These are phyloP conservation scores for Ditula angustiorana DNA, from an alignment of 2,888 invertebrate species.

Conservation along the genomic window DNA sequence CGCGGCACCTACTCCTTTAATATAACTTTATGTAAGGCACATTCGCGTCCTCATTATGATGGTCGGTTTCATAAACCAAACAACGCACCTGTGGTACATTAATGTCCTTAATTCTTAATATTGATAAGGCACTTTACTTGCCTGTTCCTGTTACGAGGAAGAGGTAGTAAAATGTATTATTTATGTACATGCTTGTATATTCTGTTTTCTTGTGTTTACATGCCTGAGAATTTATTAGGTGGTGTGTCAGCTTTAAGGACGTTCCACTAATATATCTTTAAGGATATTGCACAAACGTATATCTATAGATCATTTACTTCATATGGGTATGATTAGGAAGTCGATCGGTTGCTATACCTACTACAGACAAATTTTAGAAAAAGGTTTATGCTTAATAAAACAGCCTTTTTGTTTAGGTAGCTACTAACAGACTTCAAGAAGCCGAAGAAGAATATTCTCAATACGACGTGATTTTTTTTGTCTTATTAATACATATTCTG, in stretches of 20 bases:
- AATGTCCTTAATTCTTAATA: conserved; percentile 25
- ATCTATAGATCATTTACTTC: no score
- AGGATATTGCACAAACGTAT: no score
- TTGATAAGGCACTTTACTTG: conserved; percentile 17
- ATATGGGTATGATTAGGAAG: no score
- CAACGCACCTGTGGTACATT: conserved; percentile 23
- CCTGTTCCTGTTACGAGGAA: not conserved
- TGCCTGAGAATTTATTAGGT: not conserved
- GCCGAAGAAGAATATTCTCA: no score
- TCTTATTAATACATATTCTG: no score
- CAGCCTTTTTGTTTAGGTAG: no score
- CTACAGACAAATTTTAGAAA: no score
- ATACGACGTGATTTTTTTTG: no score
- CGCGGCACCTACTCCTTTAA: conserved; percentile 13
- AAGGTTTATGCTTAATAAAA: no score
- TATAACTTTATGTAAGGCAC: conserved; percentile 25
- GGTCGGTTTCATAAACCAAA: conserved; percentile 28
- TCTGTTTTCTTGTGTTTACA: not conserved
- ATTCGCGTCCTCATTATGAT: conserved; percentile 25
- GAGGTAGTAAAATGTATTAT: not conserved
- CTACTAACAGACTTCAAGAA: no score
- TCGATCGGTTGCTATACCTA: no score
- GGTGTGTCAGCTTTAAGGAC: not conserved
- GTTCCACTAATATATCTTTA: no score
- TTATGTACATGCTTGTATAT: not conserved